phyloP scores from a whole-genome alignment of 2,888 invertebrate species.

The Volucella inanis region DNA sequence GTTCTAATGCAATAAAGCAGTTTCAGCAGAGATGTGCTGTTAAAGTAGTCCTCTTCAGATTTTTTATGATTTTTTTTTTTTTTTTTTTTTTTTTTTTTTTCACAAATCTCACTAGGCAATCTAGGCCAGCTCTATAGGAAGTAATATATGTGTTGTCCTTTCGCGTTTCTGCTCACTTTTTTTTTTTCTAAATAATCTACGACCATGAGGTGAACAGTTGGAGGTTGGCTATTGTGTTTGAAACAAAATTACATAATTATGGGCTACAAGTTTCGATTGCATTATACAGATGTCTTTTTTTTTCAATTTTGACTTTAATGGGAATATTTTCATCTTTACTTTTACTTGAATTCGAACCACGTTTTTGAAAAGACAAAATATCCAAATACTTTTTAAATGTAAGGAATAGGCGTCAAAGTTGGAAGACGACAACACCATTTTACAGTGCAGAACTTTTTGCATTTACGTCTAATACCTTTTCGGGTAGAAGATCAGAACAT shows the following conservation, averaged over 20 bases:
- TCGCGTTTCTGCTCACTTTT: slow-evolving; percentile 57
- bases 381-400: too few species aligned
- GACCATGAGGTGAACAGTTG: slow-evolving; percentile 47
- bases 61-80: slow-evolving; percentile 42
- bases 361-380: too few species aligned
- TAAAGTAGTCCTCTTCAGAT: slow-evolving; percentile 61
- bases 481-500: too few species aligned
- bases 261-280: slow-evolving; percentile 30
- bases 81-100: slow-evolving; percentile 2
- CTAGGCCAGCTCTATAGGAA: slow-evolving; percentile 37
- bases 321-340: slow-evolving; percentile 24
- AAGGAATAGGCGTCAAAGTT: too few species aligned
- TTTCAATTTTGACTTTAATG: slow-evolving; percentile 60
- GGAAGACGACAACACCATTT: too few species aligned
- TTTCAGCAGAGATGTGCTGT: slow-evolving; percentile 42
- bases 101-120: slow-evolving; percentile 30
- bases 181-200: slow-evolving; percentile 35
- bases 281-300: slow-evolving; percentile 8
- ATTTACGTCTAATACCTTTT: too few species aligned
- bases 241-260: slow-evolving; percentile 48
- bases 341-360: too few species aligned
- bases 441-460: too few species aligned
- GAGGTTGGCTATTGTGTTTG: slow-evolving; percentile 47
- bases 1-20: slow-evolving; percentile 47
- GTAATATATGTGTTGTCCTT: slow-evolving; percentile 64